Base-by-base conservation (phyloP, 2,888 invertebrate genomes). In the Gastrophysa polygoni region DNA sequence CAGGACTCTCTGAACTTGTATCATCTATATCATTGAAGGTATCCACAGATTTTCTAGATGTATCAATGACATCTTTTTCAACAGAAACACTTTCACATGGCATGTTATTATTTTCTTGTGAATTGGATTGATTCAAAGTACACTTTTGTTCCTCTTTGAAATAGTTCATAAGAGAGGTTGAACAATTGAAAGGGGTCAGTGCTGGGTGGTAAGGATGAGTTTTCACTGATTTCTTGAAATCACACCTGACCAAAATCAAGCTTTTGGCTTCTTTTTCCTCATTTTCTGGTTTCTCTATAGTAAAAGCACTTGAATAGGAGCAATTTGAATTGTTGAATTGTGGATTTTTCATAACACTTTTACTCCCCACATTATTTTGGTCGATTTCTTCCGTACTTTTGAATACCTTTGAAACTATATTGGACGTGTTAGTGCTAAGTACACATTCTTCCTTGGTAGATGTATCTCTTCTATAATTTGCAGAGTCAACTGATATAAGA, bases 1-100 rank as follows among this genome's bases (percentile, higher is more conserved):
- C 81, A 0, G 79, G 78, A 68, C 78, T 79, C 20, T 70, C 38
- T 8, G 77, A 32, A 32, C 10, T 5, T 32, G 8, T 32, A 38
- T 38, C 38, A 1, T 38, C 75, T 28, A 64, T 48, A 50, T 66
- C 66, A 44, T 64, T 62, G 16, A 60, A 59, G 51, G 51, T 60
- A 38, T 54, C 43, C 3, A 21, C 14, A 16, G 24, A 24, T n/a
- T 54, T 28, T 10, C 7, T 28, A 8, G 17, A 10, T 24, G 24
- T 7, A 43, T 52, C 16, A 0, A 5, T 34, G 18, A 32, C n/a
- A n/a, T n/a, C n/a, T n/a, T n/a, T n/a, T n/a, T n/a, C n/a, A n/a
- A n/a, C n/a, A n/a, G 29, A 17, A 11, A 57, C 14, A 10, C 20
- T 32, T 20, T 10, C 8, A 11, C 29, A 28, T 48, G 20, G 20